Conservation (phyloP, 2,888 invertebrate genomes). For the Stenurella melanura region DNA sequence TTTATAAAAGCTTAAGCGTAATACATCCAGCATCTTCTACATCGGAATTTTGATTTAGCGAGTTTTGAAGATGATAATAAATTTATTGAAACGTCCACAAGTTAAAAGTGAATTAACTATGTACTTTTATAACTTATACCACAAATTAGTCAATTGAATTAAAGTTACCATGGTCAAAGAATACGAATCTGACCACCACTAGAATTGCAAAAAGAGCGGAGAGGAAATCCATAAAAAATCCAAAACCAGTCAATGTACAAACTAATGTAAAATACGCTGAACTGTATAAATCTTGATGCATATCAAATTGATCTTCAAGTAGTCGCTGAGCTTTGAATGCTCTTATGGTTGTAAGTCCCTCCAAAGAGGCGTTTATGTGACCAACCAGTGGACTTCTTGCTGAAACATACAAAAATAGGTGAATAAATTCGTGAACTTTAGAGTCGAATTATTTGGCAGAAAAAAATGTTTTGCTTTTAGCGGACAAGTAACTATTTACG, state of each 20-base stretch:
- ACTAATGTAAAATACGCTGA: conserved; percentile 63
- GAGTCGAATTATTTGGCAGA: too few species aligned
- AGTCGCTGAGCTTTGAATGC: conserved; percentile 62
- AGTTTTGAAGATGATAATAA: too few species aligned
- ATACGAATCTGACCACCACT: conserved; percentile 52
- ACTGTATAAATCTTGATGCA: conserved; percentile 65
- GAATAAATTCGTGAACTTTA: background rate
- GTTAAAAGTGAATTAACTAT: too few species aligned
- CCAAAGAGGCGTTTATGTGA: conserved; percentile 65
- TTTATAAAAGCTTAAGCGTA: too few species aligned
- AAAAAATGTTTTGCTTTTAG: too few species aligned
- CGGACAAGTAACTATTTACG: too few species aligned
- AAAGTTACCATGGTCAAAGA: conserved; percentile 45
- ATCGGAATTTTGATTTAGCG: too few species aligned
- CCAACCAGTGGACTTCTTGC: conserved; percentile 67
- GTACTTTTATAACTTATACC: too few species aligned
- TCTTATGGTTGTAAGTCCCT: conserved; percentile 67
- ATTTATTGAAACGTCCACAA: too few species aligned
- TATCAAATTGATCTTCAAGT: conserved; percentile 64
- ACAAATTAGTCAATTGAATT: background rate
- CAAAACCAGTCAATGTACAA: conserved; percentile 61
- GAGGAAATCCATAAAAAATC: conserved; percentile 61
- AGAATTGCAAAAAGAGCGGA: conserved; percentile 53
- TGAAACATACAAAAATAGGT: conserved; percentile 46
- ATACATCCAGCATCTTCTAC: too few species aligned